These are phyloP conservation scores for Lepidurus packardi DNA, from an alignment of 1,140 invertebrate genomes.

Conservation along the genomic window DNA sequence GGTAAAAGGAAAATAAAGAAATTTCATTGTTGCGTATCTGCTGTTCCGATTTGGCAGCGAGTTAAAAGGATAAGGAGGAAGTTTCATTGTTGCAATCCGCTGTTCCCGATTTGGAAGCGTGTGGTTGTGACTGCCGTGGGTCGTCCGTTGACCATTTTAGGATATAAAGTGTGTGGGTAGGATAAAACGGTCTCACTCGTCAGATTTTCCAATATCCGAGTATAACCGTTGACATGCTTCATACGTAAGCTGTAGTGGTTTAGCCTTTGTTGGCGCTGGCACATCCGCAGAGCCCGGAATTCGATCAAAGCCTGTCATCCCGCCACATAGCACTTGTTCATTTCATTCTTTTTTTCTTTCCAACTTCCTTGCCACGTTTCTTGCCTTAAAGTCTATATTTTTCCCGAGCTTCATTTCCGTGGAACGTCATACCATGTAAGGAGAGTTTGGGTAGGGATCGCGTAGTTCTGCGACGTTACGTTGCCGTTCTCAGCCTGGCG, in stretches of 20 bases:
- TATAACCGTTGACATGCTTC: neutral
- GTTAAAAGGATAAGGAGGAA: too few relatives aligned
- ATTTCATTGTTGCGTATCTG: too few relatives aligned
- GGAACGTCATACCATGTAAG: neutral
- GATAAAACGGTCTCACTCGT: too few relatives aligned
- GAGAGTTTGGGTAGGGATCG: neutral
- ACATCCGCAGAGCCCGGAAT: neutral
- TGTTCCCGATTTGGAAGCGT: too few relatives aligned
- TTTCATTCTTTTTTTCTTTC: neutral
- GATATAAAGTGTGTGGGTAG: too few relatives aligned
- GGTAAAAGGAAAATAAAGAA: too few relatives aligned
- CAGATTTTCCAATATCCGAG: too few relatives aligned
- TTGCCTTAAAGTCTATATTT: neutral
- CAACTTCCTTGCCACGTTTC: neutral
- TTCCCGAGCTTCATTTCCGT: slow-evolving; percentile 14
- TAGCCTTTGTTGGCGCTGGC: neutral
- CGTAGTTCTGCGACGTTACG: slow-evolving; percentile 16
- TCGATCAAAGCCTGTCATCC: neutral
- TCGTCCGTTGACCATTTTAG: too few relatives aligned
- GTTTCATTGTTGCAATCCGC: too few relatives aligned
- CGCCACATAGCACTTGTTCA: neutral
- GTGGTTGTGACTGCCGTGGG: too few relatives aligned
- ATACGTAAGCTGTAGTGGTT: neutral
- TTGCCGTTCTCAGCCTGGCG: slow-evolving; percentile 6
- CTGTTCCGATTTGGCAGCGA: too few relatives aligned